Base-by-base conservation (phyloP, 2,113 vertebrate genomes). In the Rhynchomys soricoides region DNA sequence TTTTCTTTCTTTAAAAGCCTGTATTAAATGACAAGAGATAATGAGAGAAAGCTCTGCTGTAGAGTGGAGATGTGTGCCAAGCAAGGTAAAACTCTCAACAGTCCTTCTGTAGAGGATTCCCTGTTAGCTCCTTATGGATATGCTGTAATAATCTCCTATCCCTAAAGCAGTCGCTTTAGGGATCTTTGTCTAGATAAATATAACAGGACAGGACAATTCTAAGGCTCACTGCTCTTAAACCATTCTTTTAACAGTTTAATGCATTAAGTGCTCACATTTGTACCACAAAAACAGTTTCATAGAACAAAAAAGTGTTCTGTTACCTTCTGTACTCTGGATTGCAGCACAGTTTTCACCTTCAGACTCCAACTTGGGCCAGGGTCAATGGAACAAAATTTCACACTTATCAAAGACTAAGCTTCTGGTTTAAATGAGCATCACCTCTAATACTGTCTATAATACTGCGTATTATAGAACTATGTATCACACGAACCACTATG, bases 121-220 rank as follows among this genome's bases (percentile, higher is more conserved):
- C 89, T 86, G 88, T 62, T 96, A 75, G 97, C 95, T 98, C 97
- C 98, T 97, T 97, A 96, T 97, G 96, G 73, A 88, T 96, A 95
- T 29, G 92, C 75, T 97, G 89, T 95, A 97, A 95, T 96, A 90
- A 95, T 31, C 94, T 87, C 97, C 96, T 59, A 68, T 81, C 94
- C 94, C 94, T 96, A 96, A 97, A 97, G 91, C 68, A 86, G 73
- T 71, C 52, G 91, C 92, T 95, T 95, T 75, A 98, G 91, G 93
- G 98, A 98, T 97, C 97, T 96, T 89, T 97, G 92, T 79, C 97
- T 97, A 98, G 97, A 97, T 98, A 98, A 96, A 97, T 86, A 82
- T 45, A 93, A 95, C 83, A 70, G 79, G 96, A 93, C 45, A 94
- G 48, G 77, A 62, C 55, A 98, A 94, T 93, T 96, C 64, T 77